Evolutionary conservation across 2,888 invertebrate genomes (phyloP).

Genomic region (Steinernema hermaphroditum): DNA sequence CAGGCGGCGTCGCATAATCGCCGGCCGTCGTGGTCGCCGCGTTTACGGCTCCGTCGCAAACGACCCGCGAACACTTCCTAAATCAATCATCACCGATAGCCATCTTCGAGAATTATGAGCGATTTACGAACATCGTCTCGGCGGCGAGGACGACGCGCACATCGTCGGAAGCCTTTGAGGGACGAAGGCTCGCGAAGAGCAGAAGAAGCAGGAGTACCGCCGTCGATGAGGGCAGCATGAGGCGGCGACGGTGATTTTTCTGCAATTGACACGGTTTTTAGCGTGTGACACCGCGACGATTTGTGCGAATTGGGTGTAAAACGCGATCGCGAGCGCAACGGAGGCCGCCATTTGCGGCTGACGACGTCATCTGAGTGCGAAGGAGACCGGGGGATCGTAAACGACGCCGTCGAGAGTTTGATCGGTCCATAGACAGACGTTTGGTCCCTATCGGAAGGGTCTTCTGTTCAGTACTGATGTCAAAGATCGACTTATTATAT

Average conservation of each 20-base stretch:
- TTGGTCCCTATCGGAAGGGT: too few relatives aligned
- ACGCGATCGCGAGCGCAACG: neutral
- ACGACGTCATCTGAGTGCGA: neutral
- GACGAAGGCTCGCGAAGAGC: neutral
- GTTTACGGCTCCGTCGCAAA: constrained; percentile 25
- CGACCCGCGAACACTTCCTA: constrained; percentile 28
- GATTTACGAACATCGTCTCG: neutral
- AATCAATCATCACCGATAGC: neutral
- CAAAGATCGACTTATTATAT: too few relatives aligned
- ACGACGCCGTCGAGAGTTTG: neutral
- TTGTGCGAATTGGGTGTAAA: constrained; percentile 5
- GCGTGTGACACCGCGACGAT: constrained; percentile 14
- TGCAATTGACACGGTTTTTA: constrained; percentile 12
- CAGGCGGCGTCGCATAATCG: neutral
- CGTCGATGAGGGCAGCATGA: too few relatives aligned
- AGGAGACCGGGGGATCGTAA: neutral
- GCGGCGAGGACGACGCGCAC: neutral
- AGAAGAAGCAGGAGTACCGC: neutral
- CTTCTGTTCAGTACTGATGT: too few relatives aligned
- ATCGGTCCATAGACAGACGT: too few relatives aligned
- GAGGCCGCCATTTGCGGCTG: neutral
- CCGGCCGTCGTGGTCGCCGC: constrained; percentile 7
- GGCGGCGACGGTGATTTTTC: neutral
- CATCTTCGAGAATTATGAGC: neutral
- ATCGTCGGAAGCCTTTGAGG: neutral